Base-by-base conservation (phyloP, 2,113 vertebrate species). In the Percina caprodes region DNA sequence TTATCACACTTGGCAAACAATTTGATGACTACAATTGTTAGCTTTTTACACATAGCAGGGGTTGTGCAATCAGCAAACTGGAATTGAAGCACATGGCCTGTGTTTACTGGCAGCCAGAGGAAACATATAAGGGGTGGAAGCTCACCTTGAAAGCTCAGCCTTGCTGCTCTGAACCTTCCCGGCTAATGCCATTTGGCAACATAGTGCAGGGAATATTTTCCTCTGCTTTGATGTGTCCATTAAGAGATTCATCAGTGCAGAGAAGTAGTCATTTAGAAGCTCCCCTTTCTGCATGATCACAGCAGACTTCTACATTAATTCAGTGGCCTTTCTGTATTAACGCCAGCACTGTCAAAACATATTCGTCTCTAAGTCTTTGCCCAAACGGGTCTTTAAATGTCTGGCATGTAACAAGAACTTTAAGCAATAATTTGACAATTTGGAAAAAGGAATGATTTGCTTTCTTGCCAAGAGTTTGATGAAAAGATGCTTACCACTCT, bases 161-260 rank as follows among this genome's bases (percentile, higher is more conserved):
- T 67, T 54, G 76, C 81, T 72, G 51, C 73, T 87, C 87, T 71
- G 56, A 90, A 80, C 74, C 80, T 42, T 74, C 87, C 67, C 74
- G 42, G 61, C 79, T 92, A 92, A 93, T 90, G 82, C 88, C 82
- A 87, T 86, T 93, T 89, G 86, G 91, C 91, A 92, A 76, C 77
- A 35, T 11, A 19, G 65, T 39, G 75, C 82, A 74, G 77, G 45
- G 82, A 86, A 89, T 83, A 83, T 80, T 92, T 91, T 59, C 68
- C 69, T 33, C 61, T 61, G 77, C 90, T 93, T 91, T 94, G 87
- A 93, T 92, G 92, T 88, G 90, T 87, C 91, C 80, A 89, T 92
- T 90, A 91, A 84, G 80, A 89, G 82, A 89, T 84, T 91, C 88
- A 82, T 88, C 86, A 84, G 86, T 60, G 86, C 67, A 69, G 18